A percentile compares a stretch with the other conserved stretches of the same genome.
These are phyloP conservation scores for Drosophila anomalata DNA, from an alignment of 2,888 invertebrate species.

Conservation along the genomic window DNA sequence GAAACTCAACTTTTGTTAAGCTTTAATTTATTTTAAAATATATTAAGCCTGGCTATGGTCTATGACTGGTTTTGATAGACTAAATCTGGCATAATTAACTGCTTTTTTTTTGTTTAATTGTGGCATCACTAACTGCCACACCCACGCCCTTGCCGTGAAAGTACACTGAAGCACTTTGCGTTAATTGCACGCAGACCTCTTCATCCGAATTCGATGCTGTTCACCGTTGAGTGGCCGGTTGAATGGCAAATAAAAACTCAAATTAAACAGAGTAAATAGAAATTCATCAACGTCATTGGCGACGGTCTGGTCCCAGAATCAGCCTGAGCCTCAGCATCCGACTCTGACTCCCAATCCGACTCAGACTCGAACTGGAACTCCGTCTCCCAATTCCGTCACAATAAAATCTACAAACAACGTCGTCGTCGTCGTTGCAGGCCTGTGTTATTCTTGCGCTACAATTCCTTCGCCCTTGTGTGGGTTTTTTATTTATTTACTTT, in stretches of 20 bases:
- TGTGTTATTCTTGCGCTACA: conserved; percentile 63
- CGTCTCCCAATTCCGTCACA: conserved; percentile 47
- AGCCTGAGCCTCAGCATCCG: conserved; percentile 6
- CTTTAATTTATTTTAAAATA: neutral
- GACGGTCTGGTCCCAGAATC: conserved; percentile 34
- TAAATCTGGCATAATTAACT: no score
- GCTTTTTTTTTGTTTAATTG: neutral
- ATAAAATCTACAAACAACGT: conserved; percentile 71
- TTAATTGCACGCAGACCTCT: conserved; percentile 73
- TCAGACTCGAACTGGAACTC: conserved; percentile 5
- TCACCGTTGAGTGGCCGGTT: conserved; percentile 60
- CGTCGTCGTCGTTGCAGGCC: conserved; percentile 36
- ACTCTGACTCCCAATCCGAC: conserved; percentile 3
- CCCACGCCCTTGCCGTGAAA: conserved; percentile 46
- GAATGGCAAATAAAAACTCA: conserved; percentile 78
- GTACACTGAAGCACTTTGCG: conserved; percentile 71
- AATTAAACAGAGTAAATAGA: conserved; percentile 80
- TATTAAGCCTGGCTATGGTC: neutral
- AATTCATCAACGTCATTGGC: conserved; percentile 77
- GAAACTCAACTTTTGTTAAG: neutral
- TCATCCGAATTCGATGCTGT: conserved; percentile 34
- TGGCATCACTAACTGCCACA: conserved; percentile 7
- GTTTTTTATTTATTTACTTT: conserved; percentile 17
- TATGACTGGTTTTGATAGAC: neutral
- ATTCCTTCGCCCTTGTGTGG: conserved; percentile 35